phyloP scores from a whole-genome alignment of 2,113 vertebrate genomes.

The Phalacrocorax carbo region DNA sequence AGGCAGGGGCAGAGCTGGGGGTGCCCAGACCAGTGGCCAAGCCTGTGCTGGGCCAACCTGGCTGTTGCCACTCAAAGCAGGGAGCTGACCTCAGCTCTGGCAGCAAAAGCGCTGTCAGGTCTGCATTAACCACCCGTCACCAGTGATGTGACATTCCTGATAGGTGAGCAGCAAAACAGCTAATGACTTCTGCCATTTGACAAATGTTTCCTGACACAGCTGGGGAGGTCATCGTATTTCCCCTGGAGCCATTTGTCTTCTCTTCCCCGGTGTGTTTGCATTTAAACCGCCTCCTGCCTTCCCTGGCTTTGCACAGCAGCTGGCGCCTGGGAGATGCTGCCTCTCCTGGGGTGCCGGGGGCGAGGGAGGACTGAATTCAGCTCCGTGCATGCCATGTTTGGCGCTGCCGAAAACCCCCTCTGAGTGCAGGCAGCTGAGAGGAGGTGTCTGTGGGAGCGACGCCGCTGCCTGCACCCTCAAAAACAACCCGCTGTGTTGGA shows the following conservation, averaged over 20 bases:
- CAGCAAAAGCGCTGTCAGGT: neutral
- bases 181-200: slow-evolving; percentile 21
- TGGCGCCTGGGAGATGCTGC: neutral
- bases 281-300: neutral
- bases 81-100: neutral
- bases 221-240: neutral
- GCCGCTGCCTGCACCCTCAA: neutral
- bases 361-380: neutral
- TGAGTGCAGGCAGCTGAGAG: neutral
- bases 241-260: neutral
- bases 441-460: neutral
- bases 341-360: neutral
- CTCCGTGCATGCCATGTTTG: rapidly evolving
- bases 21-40: neutral
- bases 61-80: neutral
- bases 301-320: neutral
- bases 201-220: slow-evolving; percentile 24
- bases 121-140: neutral
- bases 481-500: neutral
- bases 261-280: neutral
- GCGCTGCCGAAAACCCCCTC: neutral
- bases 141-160: rapidly evolving
- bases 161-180: neutral
- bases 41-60: neutral
- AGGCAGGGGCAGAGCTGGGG: neutral